These are phyloP conservation scores for Peromyscus attwateri DNA, from an alignment of 2,797 vertebrate genomes.

Conservation along the genomic window DNA sequence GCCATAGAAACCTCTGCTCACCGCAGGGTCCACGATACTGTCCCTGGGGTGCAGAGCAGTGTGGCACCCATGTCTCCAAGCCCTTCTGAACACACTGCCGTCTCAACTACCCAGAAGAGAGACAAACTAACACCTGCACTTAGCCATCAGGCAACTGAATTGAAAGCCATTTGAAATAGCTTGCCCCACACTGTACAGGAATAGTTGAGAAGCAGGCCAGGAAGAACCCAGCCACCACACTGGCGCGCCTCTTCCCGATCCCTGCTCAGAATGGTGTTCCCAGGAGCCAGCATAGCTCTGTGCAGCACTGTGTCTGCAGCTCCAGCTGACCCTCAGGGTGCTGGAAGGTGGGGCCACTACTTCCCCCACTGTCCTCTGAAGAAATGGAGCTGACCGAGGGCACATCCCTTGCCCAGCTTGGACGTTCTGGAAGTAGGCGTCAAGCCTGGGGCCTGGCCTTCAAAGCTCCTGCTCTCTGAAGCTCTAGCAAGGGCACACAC, in stretches of 20 bases:
- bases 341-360: not conserved
- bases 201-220: not conserved
- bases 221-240: not conserved
- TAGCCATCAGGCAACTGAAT: not conserved
- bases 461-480: not conserved
- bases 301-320: not conserved
- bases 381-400: not conserved
- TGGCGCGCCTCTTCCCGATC: not conserved
- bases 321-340: not conserved
- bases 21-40: fast-evolving
- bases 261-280: not conserved
- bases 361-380: not conserved
- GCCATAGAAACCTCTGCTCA: fast-evolving
- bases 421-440: not conserved
- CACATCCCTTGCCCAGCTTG: too few relatives aligned
- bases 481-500: not conserved
- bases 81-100: not conserved
- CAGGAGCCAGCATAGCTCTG: not conserved
- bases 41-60: not conserved
- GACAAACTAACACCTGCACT: not conserved
- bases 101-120: constrained; percentile 24
- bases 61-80: not conserved
- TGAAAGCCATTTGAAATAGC: not conserved
- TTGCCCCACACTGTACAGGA: not conserved
- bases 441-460: not conserved